A percentile compares a stretch with the other conserved stretches of the same genome.
phyloP scores from a whole-genome alignment of 2,888 invertebrate genomes.

The Pristionchus exspectatus region DNA sequence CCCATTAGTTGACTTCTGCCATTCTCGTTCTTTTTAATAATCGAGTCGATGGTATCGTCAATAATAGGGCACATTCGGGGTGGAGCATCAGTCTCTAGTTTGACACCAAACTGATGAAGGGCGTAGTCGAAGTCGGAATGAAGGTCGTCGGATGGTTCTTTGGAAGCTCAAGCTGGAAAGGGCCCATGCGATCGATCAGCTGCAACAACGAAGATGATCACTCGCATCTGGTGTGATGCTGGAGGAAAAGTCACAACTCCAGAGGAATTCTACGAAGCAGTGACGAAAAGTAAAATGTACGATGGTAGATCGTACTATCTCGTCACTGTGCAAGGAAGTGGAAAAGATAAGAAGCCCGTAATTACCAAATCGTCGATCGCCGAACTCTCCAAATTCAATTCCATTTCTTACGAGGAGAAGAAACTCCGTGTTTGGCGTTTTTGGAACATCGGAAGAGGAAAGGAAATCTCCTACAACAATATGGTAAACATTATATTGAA shows the following conservation, averaged over 20 bases:
- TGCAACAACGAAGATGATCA: neutral
- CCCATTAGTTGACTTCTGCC: too few relatives aligned
- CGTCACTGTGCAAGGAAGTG: neutral
- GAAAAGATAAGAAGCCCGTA: too few relatives aligned
- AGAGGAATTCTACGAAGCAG: neutral
- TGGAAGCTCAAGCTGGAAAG: constrained; percentile 18
- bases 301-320: neutral
- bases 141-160: neutral
- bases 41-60: too few relatives aligned
- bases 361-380: neutral
- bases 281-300: neutral
- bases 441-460: too few relatives aligned
- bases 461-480: neutral
- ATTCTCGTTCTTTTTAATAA: too few relatives aligned
- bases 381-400: neutral
- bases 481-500: neutral
- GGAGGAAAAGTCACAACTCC: neutral
- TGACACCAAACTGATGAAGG: too few relatives aligned
- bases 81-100: too few relatives aligned
- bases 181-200: constrained; percentile 11
- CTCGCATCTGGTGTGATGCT: neutral
- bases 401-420: neutral
- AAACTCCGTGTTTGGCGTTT: neutral
- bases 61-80: too few relatives aligned
- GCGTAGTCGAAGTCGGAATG: constrained; percentile 17